Evolutionary conservation across 2,888 invertebrate species (phyloP), one percentile per base, ranked within the genome.

Genomic region (Campopleginae sp.): DNA sequence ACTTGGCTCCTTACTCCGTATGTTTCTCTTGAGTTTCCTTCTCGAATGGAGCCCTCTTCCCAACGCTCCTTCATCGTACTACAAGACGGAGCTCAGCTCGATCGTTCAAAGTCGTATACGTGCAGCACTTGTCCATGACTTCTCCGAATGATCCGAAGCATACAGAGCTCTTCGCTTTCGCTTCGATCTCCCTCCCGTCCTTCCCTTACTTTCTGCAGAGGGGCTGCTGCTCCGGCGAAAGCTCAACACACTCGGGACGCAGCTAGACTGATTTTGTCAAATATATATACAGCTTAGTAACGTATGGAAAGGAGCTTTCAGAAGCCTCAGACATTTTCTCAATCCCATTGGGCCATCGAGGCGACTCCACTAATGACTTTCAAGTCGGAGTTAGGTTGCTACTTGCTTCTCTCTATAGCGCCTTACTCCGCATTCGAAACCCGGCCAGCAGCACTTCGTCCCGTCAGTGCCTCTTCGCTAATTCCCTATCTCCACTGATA

Each of bases 91-190:
- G 42, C 74, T 48, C 1, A 42, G 42, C 42, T 23, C 79, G 72
- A 71, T 77, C 83, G 61, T 81, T 81, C 80, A 77, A 77, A 80
- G 84, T 84, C 81, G 61, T 72, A 78, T 84, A 65, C 61, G 70
- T 48, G 58, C 70, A 48, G 63, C 44, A 61, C 80, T 65, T 46
- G 84, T 78, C 68, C 79, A 70, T 33, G 70, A 71, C 58, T 75
- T 82, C 75, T 58, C 63, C 27, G 63, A 51, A 70, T 46, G 68
- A 68, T 61, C 5, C 51, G 54, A 72, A 84, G 80, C 66, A 77
- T 65, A 63, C 51, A 68, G 42, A 85, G 70, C 66, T 74, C 58
- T n/a, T 66, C 71, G 74, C 71, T 68, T 58, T 74, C 65, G 63
- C 78, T 66, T 71, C 78, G 38, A 78, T 46, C 42, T 51, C 48